Percentiles rank a stretch among this genome's conserved stretches.
phyloP scores from a whole-genome alignment of 2,888 invertebrate species.

The Dryobotodes eremita region DNA sequence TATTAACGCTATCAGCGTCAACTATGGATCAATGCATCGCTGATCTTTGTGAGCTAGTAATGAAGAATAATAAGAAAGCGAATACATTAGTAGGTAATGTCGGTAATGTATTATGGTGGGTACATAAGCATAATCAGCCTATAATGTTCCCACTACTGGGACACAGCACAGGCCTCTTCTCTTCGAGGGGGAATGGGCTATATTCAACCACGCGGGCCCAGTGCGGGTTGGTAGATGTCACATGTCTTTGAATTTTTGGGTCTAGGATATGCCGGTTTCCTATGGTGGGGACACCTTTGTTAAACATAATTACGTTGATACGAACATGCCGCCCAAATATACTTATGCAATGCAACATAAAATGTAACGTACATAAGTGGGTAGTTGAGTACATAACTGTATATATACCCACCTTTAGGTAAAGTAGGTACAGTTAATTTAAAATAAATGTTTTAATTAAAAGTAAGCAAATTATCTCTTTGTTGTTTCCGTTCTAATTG shows the following conservation, averaged over 20 bases:
- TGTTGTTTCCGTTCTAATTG: conserved; percentile 53
- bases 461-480: conserved; percentile 29
- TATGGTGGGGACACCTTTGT: background rate
- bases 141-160: background rate
- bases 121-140: background rate
- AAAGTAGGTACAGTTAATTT: conserved; percentile 12
- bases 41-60: conserved; percentile 49
- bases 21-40: conserved; percentile 71
- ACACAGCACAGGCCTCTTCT: background rate
- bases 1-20: conserved; percentile 69
- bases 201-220: background rate
- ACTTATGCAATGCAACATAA: background rate
- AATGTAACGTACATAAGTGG: background rate
- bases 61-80: conserved; percentile 46
- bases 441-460: conserved; percentile 28
- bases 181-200: background rate
- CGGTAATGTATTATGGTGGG: background rate
- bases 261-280: background rate
- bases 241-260: background rate
- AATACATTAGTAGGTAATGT: conserved; percentile 4
- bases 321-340: background rate
- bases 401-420: conserved; percentile 3
- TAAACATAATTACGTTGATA: background rate
- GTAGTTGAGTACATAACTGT: background rate
- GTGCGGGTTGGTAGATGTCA: background rate